Conservation (phyloP, 2,888 invertebrate species). For the Branchipolynoe longqiensis region DNA sequence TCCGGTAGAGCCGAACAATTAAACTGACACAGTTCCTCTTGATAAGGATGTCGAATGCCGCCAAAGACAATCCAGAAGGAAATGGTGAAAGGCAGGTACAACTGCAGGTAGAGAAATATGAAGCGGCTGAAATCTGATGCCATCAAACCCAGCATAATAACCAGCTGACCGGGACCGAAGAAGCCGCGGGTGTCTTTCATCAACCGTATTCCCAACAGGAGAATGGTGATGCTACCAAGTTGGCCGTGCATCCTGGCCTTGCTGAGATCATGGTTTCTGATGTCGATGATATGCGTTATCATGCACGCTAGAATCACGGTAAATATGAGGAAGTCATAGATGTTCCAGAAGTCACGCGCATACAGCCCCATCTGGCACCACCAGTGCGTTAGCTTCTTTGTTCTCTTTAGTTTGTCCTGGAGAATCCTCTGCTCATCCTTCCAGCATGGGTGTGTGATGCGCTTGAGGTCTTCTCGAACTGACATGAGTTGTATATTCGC, state of each 20-base stretch:
- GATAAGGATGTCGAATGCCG: conserved; percentile 2
- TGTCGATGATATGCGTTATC: conserved; percentile 12
- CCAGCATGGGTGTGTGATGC: not conserved
- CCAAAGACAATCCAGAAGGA: conserved; percentile 41
- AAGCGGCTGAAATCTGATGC: conserved; percentile 23
- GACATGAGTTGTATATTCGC: not conserved
- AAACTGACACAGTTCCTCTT: not conserved
- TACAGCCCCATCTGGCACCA: conserved; percentile 21
- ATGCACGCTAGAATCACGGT: not conserved
- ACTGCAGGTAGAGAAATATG: not conserved
- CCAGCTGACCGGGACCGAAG: conserved; percentile 1
- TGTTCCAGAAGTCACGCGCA: conserved; percentile 2
- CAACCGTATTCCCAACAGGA: conserved; percentile 1
- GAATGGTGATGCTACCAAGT: not conserved
- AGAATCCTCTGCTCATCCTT: not conserved
- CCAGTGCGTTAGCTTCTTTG: not conserved
- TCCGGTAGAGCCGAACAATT: not conserved
- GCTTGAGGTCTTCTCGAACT: not conserved
- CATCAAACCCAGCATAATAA: conserved; percentile 41
- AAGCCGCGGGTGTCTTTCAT: conserved; percentile 32
- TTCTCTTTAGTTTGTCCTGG: not conserved
- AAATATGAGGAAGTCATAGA: conserved; percentile 24
- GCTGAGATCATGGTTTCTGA: not conserved
- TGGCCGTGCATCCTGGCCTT: conserved; percentile 5
- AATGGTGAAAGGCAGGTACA: conserved; percentile 10